phyloP scores from a whole-genome alignment of 92 coral and sea anemone genomes.

The Palythoa grandiflora region DNA sequence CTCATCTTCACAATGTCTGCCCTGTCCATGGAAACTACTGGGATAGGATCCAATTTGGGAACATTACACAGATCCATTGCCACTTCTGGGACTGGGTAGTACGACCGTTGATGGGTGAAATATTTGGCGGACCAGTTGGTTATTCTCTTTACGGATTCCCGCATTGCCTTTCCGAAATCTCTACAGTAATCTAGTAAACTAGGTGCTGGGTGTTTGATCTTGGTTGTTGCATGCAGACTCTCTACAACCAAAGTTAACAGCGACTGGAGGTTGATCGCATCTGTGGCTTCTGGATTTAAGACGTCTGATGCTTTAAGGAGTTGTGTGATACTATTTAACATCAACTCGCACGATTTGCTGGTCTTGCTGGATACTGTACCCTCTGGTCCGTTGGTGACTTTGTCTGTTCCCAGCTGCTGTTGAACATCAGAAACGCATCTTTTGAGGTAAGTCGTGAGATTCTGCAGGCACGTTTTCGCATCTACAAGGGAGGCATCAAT shows the following conservation, averaged over 20 bases:
- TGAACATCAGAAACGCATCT: conserved; percentile 37
- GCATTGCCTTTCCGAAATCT: conserved; percentile 41
- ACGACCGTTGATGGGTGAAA: conserved; percentile 46
- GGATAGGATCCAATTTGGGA: conserved; percentile 32
- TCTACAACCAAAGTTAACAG: conserved; percentile 47
- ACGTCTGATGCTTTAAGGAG: conserved; percentile 32
- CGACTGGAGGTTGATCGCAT: conserved; percentile 47
- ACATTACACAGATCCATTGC: conserved; percentile 1
- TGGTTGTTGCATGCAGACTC: conserved; percentile 42
- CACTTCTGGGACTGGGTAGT: conserved; percentile 39
- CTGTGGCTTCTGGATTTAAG: conserved; percentile 17
- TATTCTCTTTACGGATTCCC: conserved; percentile 34
- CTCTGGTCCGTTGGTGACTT: conserved; percentile 6
- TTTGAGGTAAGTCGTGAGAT: conserved; percentile 41
- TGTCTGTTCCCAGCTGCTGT: conserved; percentile 6
- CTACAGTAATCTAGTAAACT: conserved; percentile 14
- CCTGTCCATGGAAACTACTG: conserved; percentile 39
- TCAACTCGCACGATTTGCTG: conserved; percentile 47
- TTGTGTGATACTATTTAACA: conserved; percentile 47
- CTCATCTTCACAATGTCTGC: conserved; percentile 34
- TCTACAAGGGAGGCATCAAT: conserved; percentile 34
- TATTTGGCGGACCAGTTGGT: conserved; percentile 49
- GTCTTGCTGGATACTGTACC: conserved; percentile 41
- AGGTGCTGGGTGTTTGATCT: conserved; percentile 14
- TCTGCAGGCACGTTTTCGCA: conserved; percentile 46